Base-by-base conservation (phyloP, 2,797 vertebrate genomes). In the Sciurus carolinensis region DNA sequence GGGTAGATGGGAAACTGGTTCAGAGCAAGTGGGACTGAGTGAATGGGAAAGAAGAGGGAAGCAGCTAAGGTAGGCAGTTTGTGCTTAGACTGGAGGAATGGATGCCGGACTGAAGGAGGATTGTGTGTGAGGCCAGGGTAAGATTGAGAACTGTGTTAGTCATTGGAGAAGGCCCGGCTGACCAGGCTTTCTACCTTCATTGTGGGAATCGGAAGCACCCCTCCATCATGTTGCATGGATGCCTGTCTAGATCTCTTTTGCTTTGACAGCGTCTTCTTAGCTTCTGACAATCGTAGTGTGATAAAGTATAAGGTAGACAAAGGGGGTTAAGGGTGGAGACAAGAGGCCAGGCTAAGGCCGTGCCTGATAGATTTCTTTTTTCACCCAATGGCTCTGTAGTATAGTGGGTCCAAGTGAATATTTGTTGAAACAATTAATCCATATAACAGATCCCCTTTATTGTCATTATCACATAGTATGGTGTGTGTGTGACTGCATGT, bases 371-470 rank as follows among this genome's bases (percentile, higher is more conserved):
- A 30, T 59, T 42, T 80, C 67, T 87, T 44, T 20, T 86, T 39
- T 2, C 52, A 28, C 1, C 30, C n/a, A 62, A 88, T 44, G 8
- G 15, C 3, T 77, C 75, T 89, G 30, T 66, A 64, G 54, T 76
- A 39, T 30, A 50, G 57, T 17, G 54, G 54, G 54, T 52, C 64
- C 5, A 77, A 67, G 47, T 67, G 54, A 77, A 57, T 67, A 85
- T 88, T 81, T 52, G 28, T 77, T 90, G 62, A 93, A 85, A 87
- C 57, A 79, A 66, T 22, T n/a, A 44, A 66, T 33, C 39, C 42
- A 14, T 47, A 66, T 30, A 28, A 36, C 26, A 3, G 57, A 62
- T 76, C 1, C 33, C 8, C 15, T 64, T 94, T 66, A 42, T 36
- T 88, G 36, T 72, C 26, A 47, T 26, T 36, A n/a, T 20, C n/a